A percentile compares a stretch with the other conserved stretches of the same genome.
These are phyloP conservation scores for Sinotaia quadrata DNA, from an alignment of 2,888 invertebrate genomes.

Conservation along the genomic window DNA sequence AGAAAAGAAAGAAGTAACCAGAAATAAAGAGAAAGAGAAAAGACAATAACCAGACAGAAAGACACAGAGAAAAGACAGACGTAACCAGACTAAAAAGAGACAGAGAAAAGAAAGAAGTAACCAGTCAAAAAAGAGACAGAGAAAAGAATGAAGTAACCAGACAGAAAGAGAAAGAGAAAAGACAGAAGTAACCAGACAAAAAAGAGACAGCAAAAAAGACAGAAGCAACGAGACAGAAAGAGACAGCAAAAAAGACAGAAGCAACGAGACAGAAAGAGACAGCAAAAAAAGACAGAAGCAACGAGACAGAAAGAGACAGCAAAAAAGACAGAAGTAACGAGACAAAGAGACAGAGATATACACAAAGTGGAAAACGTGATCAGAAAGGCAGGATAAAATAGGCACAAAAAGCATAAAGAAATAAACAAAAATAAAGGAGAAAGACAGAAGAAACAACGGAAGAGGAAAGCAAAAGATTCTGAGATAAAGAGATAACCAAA, in stretches of 20 bases:
- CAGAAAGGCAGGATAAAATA: too few relatives aligned
- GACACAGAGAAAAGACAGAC: background rate
- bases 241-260: background rate
- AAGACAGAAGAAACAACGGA: too few relatives aligned
- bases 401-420: too few relatives aligned
- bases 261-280: background rate
- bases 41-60: conserved; percentile 1
- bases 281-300: conserved; percentile 10
- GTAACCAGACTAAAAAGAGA: conserved; percentile 1
- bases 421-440: too few relatives aligned
- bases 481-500: too few relatives aligned
- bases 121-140: conserved; percentile 4
- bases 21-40: conserved; percentile 1
- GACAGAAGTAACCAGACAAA: too few relatives aligned
- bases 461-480: too few relatives aligned
- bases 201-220: conserved; percentile 6
- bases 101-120: conserved; percentile 6
- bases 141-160: conserved; percentile 1
- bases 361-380: conserved; percentile 16
- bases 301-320: conserved; percentile 16
- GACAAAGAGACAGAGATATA: conserved; percentile 19
- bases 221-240: background rate
- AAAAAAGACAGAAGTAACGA: conserved; percentile 21
- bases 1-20: background rate
- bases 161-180: conserved; percentile 19